phyloP scores from a whole-genome alignment of 1,140 invertebrate genomes.

The Zaprionus kolodkinae region DNA sequence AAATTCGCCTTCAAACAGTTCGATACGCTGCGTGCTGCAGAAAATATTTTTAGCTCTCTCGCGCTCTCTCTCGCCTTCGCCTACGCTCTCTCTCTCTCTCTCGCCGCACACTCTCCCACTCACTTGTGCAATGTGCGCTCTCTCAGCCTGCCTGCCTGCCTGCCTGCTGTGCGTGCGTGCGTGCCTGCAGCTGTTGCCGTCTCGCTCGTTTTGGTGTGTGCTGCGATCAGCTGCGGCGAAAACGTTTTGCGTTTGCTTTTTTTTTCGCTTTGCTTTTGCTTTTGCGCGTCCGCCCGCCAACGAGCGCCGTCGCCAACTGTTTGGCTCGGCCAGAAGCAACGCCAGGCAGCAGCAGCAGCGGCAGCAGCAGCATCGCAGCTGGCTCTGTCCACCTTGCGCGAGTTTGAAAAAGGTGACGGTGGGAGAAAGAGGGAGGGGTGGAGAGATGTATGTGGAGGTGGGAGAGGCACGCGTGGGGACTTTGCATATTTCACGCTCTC shows the following conservation, averaged over 20 bases:
- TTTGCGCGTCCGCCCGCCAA: constrained; percentile 63
- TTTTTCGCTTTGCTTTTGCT: constrained; percentile 38
- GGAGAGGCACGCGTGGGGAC: background rate
- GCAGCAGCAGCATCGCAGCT: background rate
- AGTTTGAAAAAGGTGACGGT: background rate
- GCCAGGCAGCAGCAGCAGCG: background rate
- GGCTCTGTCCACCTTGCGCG: constrained; percentile 14
- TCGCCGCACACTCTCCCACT: background rate
- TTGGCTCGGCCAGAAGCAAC: constrained; percentile 25
- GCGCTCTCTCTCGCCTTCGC: constrained; percentile 10
- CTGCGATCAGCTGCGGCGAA: constrained; percentile 7
- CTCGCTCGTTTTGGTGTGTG: constrained; percentile 15
- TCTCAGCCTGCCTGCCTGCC: background rate
- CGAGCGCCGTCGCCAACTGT: constrained; percentile 68
- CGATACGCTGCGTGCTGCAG: constrained; percentile 5
- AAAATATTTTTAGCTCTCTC: constrained; percentile 32
- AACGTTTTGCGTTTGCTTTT: constrained; percentile 10
- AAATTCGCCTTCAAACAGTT: constrained; percentile 28
- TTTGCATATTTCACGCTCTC: constrained; percentile 68
- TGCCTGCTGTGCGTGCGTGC: too few relatives aligned
- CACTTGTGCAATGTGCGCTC: constrained; percentile 1
- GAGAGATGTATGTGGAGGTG: too few relatives aligned
- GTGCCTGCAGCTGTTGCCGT: background rate
- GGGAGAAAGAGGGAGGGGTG: too few relatives aligned
- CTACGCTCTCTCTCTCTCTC: constrained; percentile 1